Evolutionary conservation across 1,140 invertebrate species (phyloP), one percentile per base, ranked within the genome.

Genomic region (Zaprionus taronus): DNA sequence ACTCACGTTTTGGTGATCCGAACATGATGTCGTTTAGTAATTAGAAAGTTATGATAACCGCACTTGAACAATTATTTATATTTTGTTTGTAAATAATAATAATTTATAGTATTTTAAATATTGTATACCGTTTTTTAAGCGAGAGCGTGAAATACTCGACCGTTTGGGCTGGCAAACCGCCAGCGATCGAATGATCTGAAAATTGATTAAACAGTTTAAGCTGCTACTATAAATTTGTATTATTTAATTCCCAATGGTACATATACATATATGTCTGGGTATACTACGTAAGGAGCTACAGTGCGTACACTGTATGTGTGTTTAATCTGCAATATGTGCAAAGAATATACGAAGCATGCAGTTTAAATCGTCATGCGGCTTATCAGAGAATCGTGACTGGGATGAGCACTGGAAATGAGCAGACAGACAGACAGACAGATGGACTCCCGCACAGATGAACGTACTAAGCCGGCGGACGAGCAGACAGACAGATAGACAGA

Each of bases 151-250:
- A 56, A 47, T 55, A 41, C 15, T 36, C 44, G 53, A 61, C 58
- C 20, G 41, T 63, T 51, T n/a, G 38, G 64, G 69, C 62, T 63
- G 57, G 38, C 71, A 56, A 47, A 53, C 51, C 26, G 67, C 56
- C 56, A 31, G 71, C 56, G 57, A 71, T 66, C 67, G 47, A 79
- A 79, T 78, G 72, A 80, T 64, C 71, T 68, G 17, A 38, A 65
- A 65, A 69, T 69, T 2, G 26, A 56, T 56, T 36, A 36, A 78
- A 78, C 53, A 34, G 61, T 78, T 78, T 73, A 49, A 70, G 60
- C 77, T 78, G 31, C 44, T 71, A 44, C 66, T 64, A 36, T 36
- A 74, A 66, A 60, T 41, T 70, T 64, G n/a, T 58, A 31, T 66
- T 80, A 63, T 67, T 63, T 51, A 60, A 55, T 41, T 63, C 56